Percentiles rank a stretch among this genome's conserved stretches.
Evolutionary conservation across 2,113 vertebrate genomes (phyloP).

Genomic region (Thamnaconus septentrionalis): DNA sequence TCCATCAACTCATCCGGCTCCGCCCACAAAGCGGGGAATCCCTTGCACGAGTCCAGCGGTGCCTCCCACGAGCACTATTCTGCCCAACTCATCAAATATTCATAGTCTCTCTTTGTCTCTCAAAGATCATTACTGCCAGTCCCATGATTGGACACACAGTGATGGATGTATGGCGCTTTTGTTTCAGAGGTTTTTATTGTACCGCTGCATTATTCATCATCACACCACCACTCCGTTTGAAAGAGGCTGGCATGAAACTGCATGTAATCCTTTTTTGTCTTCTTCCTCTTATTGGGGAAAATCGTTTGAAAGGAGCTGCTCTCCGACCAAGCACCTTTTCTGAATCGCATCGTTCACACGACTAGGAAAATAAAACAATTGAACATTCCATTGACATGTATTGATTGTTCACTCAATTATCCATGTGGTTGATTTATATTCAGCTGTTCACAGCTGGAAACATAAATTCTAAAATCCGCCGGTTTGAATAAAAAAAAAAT

Average conservation of each 20-base stretch:
- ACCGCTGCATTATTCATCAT: constrained; percentile 66
- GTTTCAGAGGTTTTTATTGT: constrained; percentile 39
- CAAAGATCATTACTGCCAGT: constrained; percentile 50
- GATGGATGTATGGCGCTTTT: constrained; percentile 43
- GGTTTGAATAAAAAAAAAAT: too few species aligned
- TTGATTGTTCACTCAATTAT: too few species aligned
- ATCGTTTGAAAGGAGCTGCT: constrained; percentile 6
- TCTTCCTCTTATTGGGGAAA: not conserved
- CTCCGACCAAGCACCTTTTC: not conserved
- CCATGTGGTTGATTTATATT: too few species aligned
- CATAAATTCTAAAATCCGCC: too few species aligned
- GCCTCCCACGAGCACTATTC: constrained; percentile 44
- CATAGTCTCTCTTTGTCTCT: constrained; percentile 49
- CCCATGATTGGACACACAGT: constrained; percentile 30
- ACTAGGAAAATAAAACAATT: not conserved
- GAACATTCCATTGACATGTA: too few species aligned
- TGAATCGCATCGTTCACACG: not conserved
- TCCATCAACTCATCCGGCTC: constrained; percentile 10
- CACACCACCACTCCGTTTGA: constrained; percentile 16
- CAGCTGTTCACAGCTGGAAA: too few species aligned
- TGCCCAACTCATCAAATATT: constrained; percentile 62
- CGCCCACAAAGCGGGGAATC: constrained; percentile 45
- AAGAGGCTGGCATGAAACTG: not conserved
- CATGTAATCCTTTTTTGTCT: not conserved
- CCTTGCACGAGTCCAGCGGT: constrained; percentile 25